These are phyloP conservation scores for Myotis vivesi DNA, from an alignment of 2,797 vertebrate genomes.

Conservation along the genomic window DNA sequence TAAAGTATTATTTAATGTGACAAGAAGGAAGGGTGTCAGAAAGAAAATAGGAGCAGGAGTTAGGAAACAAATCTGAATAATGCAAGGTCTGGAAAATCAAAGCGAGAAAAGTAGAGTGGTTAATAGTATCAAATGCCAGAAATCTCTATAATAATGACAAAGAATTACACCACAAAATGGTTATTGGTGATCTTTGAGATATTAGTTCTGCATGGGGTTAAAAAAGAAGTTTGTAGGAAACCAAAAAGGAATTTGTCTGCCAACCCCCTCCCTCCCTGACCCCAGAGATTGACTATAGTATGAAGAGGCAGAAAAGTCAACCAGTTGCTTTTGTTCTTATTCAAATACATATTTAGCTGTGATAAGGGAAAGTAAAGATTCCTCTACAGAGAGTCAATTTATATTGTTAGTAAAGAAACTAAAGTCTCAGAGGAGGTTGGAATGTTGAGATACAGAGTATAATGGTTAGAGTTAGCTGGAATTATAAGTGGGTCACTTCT, in stretches of 20 bases:
- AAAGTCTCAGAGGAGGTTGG: neutral
- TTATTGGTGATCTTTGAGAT: conserved; percentile 6
- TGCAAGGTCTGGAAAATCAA: conserved; percentile 14
- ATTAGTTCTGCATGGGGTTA: conserved; percentile 26
- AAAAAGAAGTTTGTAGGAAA: neutral
- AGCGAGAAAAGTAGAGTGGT: neutral
- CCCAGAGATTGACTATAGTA: neutral
- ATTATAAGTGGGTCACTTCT: conserved; percentile 14
- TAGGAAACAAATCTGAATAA: conserved; percentile 37
- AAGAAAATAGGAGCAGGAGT: neutral
- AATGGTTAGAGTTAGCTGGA: conserved; percentile 22
- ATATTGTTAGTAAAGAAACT: neutral
- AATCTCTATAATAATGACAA: neutral
- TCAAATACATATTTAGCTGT: neutral
- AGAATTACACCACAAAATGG: neutral
- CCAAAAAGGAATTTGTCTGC: conserved; percentile 21
- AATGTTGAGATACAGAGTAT: neutral
- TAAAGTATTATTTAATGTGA: conserved; percentile 16
- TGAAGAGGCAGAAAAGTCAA: conserved; percentile 17
- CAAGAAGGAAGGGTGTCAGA: neutral
- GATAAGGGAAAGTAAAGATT: conserved; percentile 8
- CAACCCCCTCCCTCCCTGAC: too few relatives aligned
- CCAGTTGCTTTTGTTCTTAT: conserved; percentile 37
- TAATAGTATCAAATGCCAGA: neutral
- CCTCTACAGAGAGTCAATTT: neutral